Conservation (phyloP, 2,888 invertebrate genomes). For the Nomada hirtipes region DNA sequence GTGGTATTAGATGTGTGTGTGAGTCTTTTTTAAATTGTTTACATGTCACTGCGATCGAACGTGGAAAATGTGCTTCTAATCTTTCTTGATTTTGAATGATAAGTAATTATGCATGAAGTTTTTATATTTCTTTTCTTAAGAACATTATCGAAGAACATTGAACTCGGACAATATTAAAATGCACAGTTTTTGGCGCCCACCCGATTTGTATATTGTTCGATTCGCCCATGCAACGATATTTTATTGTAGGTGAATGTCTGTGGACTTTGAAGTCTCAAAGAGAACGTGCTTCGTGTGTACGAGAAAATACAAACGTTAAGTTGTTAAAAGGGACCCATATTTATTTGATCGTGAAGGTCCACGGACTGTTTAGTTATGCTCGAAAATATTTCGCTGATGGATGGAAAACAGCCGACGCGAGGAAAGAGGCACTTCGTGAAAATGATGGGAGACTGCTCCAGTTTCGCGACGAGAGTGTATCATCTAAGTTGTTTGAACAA, state of each 20-base stretch:
- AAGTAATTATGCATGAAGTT: too few species aligned
- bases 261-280: neutral
- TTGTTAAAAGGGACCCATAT: neutral
- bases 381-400: slow-evolving; percentile 44
- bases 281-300: neutral
- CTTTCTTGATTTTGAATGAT: neutral
- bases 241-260: neutral
- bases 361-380: slow-evolving; percentile 41
- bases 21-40: too few species aligned
- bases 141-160: too few species aligned
- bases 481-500: neutral
- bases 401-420: slow-evolving; percentile 31
- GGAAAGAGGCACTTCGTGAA: slow-evolving; percentile 49
- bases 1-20: neutral
- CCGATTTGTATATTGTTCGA: too few species aligned
- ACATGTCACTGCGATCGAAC: neutral
- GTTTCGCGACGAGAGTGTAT: slow-evolving; percentile 3
- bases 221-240: too few species aligned
- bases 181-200: too few species aligned
- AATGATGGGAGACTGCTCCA: slow-evolving; percentile 22
- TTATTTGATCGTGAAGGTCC: slow-evolving; percentile 19
- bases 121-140: too few species aligned
- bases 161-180: too few species aligned
- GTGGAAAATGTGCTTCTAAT: neutral
- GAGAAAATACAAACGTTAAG: neutral